phyloP scores from a whole-genome alignment of 2,888 invertebrate species.

The Gastracanthus pulcherrimus region DNA sequence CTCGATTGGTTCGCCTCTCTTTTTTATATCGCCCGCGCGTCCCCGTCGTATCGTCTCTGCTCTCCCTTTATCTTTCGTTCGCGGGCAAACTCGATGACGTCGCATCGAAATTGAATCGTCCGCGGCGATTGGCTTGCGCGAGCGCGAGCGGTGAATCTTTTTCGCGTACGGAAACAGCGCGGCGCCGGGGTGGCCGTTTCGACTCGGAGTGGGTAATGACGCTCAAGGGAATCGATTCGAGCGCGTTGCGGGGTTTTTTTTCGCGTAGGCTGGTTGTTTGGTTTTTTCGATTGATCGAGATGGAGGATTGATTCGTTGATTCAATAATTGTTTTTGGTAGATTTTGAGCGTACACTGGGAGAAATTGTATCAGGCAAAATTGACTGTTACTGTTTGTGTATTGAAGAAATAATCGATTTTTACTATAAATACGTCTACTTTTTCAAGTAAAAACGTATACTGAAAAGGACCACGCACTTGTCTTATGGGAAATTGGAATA shows the following conservation, averaged over 20 bases:
- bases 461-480: too few species aligned
- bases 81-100: slow-evolving; percentile 14
- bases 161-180: not conserved
- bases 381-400: too few species aligned
- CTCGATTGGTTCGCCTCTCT: not conserved
- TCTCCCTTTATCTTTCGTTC: slow-evolving; percentile 5
- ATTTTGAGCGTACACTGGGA: too few species aligned
- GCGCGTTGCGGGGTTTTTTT: not conserved
- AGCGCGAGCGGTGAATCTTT: not conserved
- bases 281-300: not conserved
- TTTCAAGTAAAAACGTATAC: too few species aligned
- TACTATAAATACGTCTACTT: too few species aligned
- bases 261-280: not conserved
- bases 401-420: too few species aligned
- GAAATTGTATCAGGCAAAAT: too few species aligned
- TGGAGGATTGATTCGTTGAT: not conserved
- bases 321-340: too few species aligned
- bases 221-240: not conserved
- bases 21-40: not conserved
- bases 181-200: too few species aligned
- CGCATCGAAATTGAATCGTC: slow-evolving; percentile 14
- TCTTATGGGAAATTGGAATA: too few species aligned
- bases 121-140: slow-evolving; percentile 11
- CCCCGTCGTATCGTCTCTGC: too few species aligned
- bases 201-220: not conserved